Percentiles rank a stretch among this genome's conserved stretches.
phyloP scores from a whole-genome alignment of 2,888 invertebrate species.

The Chesias legatella region DNA sequence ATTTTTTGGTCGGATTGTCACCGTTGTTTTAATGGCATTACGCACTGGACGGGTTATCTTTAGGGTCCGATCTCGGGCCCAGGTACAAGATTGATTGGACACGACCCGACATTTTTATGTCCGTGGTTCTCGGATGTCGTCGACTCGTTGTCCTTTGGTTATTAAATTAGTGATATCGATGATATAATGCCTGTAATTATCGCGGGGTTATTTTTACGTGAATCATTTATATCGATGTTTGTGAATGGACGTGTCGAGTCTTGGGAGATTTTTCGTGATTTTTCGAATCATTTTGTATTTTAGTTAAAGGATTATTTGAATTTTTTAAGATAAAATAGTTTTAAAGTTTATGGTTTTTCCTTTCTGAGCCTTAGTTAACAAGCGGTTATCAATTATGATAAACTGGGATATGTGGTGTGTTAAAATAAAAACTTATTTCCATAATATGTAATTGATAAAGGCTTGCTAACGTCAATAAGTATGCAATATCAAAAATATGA shows the following conservation, averaged over 20 bases:
- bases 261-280: conserved; percentile 18
- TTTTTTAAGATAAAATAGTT: no score
- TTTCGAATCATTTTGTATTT: conserved; percentile 11
- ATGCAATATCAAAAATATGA: no score
- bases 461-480: no score
- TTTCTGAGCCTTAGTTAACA: no score
- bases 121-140: conserved; percentile 67
- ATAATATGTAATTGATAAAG: no score
- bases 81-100: conserved; percentile 78
- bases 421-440: no score
- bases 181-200: conserved; percentile 58
- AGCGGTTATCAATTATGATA: no score
- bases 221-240: conserved; percentile 43
- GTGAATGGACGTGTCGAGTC: conserved; percentile 41
- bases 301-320: conserved; percentile 14
- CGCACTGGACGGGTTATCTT: conserved; percentile 78
- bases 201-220: conserved; percentile 37
- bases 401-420: no score
- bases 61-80: conserved; percentile 64
- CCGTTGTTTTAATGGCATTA: conserved; percentile 81
- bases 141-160: conserved; percentile 66
- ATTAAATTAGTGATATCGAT: conserved; percentile 72
- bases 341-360: conserved; percentile 4
- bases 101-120: conserved; percentile 72
- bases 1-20: conserved; percentile 78